Base-by-base conservation (phyloP, 2,888 invertebrate genomes). In the Yponomeuta malinellus region DNA sequence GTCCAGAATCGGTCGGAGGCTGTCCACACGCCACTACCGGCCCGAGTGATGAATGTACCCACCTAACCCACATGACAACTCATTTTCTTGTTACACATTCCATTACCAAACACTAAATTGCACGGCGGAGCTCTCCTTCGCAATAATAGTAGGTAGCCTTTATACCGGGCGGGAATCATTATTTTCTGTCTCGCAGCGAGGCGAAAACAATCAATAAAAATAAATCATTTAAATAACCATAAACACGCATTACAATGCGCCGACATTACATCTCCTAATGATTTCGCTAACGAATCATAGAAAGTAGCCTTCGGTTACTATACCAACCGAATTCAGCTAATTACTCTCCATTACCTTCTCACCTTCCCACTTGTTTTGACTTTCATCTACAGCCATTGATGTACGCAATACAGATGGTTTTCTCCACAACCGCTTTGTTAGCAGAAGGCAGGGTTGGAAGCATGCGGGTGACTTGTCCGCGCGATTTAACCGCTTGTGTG, bases 191-290 rank as follows among this genome's bases (percentile, higher is more conserved):
- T 89, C 77, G 87, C 87, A 90, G 87, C 91, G 90, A 91, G 90
- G 90, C 91, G 85, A 91, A 90, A 90, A 91, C 91, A 89, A 92
- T 91, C 90, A 92, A 92, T 92, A 92, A 91, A 91, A 91, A 92
- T 92, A 91, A 90, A 92, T 91, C 91, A 92, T 92, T 92, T 91
- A 90, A 91, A 92, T 91, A 90, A 90, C 89, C 88, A 90, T 91
- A 91, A 92, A 91, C 91, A 89, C 88, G 87, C 86, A 89, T 85
- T 89, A 91, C 91, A 92, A 90, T 90, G 86, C 87, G 84, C 86
- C 87, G 85, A 85, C 88, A 91, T 90, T 91, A 90, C 90, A 90
- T 91, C 90, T 90, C 87, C 89, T 92, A 92, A 92, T 91, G 91
- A 91, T 90, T 92, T 90, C 85, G 91, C 91, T 92, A 92, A 92